These are phyloP conservation scores for Limnephilus rhombicus DNA, from an alignment of 2,888 invertebrate genomes.

Conservation along the genomic window DNA sequence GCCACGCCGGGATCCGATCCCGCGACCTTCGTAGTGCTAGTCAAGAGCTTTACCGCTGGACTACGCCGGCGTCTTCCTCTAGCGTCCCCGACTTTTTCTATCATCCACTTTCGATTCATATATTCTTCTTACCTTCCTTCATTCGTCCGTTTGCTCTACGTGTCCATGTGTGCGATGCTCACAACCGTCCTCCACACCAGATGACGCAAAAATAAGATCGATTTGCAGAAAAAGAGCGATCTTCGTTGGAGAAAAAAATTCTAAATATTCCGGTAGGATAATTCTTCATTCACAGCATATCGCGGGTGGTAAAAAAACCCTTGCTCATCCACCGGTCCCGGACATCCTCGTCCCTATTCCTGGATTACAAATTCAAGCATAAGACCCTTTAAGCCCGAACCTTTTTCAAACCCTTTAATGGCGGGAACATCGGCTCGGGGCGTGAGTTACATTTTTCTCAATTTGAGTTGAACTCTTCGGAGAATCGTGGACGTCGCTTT, in stretches of 20 bases:
- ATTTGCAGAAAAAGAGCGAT: not conserved
- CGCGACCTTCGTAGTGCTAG: too few species aligned
- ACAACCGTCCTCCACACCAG: not conserved
- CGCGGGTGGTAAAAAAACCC: not conserved
- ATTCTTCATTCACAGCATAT: not conserved
- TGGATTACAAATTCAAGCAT: constrained; percentile 28
- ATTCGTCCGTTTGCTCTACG: too few species aligned
- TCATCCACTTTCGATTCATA: too few species aligned
- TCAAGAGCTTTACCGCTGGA: too few species aligned
- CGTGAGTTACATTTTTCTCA: constrained; percentile 45
- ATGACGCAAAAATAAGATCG: not conserved
- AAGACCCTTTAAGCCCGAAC: not conserved
- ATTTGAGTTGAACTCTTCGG: not conserved
- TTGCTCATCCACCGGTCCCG: not conserved
- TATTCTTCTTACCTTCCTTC: too few species aligned
- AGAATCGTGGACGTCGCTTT: not conserved
- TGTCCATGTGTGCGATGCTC: too few species aligned
- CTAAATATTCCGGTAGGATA: not conserved
- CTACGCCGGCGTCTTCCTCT: too few species aligned
- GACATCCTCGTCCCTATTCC: not conserved
- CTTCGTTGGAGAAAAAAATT: not conserved
- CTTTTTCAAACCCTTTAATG: constrained; percentile 31
- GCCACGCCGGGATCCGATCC: too few species aligned
- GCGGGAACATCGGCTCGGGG: constrained; percentile 18
- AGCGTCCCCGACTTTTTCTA: too few species aligned